These are phyloP conservation scores for Diadophis punctatus DNA, from an alignment of 2,113 vertebrate species.

Conservation along the genomic window DNA sequence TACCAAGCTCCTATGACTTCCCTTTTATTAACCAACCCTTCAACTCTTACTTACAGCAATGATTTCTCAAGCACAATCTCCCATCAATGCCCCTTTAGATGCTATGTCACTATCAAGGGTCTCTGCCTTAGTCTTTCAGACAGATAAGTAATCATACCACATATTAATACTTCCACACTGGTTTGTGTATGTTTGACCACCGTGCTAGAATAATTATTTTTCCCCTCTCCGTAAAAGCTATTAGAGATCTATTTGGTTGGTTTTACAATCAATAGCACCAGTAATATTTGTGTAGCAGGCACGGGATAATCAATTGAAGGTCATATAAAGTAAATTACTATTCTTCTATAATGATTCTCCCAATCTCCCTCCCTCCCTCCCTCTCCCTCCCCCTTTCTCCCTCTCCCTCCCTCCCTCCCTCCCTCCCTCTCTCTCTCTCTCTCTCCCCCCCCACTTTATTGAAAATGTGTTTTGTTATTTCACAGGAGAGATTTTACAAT, in stretches of 20 bases:
- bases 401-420: conserved; percentile 67
- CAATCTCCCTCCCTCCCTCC: conserved; percentile 75
- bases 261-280: conserved; percentile 88
- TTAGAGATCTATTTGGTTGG: conserved; percentile 87
- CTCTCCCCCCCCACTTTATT: conserved; percentile 72
- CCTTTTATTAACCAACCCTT: conserved; percentile 63
- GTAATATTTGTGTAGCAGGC: conserved; percentile 90
- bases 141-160: conserved; percentile 80
- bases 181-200: conserved; percentile 85
- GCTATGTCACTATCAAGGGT: conserved; percentile 48
- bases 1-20: conserved; percentile 56
- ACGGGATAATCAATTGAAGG: conserved; percentile 87
- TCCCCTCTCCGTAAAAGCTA: conserved; percentile 80
- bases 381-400: conserved; percentile 67
- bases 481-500: conserved; percentile 65
- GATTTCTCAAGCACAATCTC: conserved; percentile 69
- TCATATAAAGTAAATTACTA: conserved; percentile 91
- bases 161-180: conserved; percentile 81
- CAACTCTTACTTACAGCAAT: conserved; percentile 70
- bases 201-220: conserved; percentile 81
- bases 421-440: conserved; percentile 73
- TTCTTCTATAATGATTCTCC: conserved; percentile 85
- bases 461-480: conserved; percentile 87
- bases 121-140: conserved; percentile 67
- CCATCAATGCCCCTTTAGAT: conserved; percentile 64